These are phyloP conservation scores for Sylvilagus bachmani DNA, from an alignment of 2,113 vertebrate species.

Conservation along the genomic window DNA sequence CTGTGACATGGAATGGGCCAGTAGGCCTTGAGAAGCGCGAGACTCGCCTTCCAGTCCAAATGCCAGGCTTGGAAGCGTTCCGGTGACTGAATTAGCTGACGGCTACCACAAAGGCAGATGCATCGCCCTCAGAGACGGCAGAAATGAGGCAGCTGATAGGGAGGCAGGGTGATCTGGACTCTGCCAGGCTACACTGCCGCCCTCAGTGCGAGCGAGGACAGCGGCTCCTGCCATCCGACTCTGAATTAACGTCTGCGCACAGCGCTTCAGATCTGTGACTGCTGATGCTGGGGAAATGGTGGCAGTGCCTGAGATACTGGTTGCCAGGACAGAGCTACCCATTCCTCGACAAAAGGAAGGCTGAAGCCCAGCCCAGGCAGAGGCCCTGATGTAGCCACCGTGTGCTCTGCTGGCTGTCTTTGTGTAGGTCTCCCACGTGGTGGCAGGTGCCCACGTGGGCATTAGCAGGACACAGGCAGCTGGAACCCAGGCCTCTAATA, in stretches of 20 bases:
- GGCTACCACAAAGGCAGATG: constrained; percentile 2
- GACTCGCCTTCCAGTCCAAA: not conserved
- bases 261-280: constrained; percentile 5
- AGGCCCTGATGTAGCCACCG: not conserved
- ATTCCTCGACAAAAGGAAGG: constrained; percentile 12
- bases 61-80: constrained; percentile 21
- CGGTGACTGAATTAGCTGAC: constrained; percentile 63
- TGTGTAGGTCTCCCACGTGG: not conserved
- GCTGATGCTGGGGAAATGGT: constrained; percentile 34
- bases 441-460: no score
- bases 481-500: no score
- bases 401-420: not conserved
- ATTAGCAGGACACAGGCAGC: no score
- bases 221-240: not conserved
- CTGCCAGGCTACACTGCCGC: not conserved
- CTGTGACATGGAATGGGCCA: constrained; percentile 21
- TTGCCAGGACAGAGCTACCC: not conserved
- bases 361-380: not conserved
- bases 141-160: not conserved
- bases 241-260: not conserved
- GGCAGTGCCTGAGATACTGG: not conserved
- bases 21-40: not conserved
- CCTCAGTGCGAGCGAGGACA: not conserved
- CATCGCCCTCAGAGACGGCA: constrained; percentile 47
- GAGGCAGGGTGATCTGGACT: not conserved